Percentiles rank a stretch among this genome's conserved stretches.
phyloP scores from a whole-genome alignment of 1,140 invertebrate genomes.

The Camponotus floridanus region DNA sequence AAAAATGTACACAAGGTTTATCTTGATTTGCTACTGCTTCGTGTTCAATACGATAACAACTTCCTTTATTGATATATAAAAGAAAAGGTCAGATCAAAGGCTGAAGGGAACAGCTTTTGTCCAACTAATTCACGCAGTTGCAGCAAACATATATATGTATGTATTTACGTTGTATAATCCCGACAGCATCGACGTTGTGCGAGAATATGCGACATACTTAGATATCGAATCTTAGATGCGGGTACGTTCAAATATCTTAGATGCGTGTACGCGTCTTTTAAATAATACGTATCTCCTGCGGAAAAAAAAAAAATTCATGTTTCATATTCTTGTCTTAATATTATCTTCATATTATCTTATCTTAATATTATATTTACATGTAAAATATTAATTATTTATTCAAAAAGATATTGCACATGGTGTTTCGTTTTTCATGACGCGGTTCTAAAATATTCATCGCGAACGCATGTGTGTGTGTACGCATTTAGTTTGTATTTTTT shows the following conservation, averaged over 20 bases:
- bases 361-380: too few relatives aligned
- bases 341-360: too few relatives aligned
- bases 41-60: background rate
- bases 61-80: background rate
- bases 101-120: background rate
- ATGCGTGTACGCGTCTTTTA: too few relatives aligned
- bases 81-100: background rate
- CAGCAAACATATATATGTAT: background rate
- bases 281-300: too few relatives aligned
- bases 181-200: background rate
- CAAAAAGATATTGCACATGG: background rate
- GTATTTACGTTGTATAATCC: too few relatives aligned
- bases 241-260: too few relatives aligned
- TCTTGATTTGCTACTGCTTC: background rate
- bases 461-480: background rate
- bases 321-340: too few relatives aligned
- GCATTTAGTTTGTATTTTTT: slow-evolving; percentile 36
- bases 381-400: too few relatives aligned
- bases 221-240: background rate
- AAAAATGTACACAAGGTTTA: slow-evolving; percentile 5
- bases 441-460: background rate
- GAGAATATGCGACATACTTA: background rate
- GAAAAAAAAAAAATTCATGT: too few relatives aligned
- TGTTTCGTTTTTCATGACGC: too few relatives aligned
- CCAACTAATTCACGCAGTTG: background rate